Evolutionary conservation across 2,797 vertebrate genomes (phyloP), one percentile per base, ranked within the genome.

Genomic region (Apogon talboti): DNA sequence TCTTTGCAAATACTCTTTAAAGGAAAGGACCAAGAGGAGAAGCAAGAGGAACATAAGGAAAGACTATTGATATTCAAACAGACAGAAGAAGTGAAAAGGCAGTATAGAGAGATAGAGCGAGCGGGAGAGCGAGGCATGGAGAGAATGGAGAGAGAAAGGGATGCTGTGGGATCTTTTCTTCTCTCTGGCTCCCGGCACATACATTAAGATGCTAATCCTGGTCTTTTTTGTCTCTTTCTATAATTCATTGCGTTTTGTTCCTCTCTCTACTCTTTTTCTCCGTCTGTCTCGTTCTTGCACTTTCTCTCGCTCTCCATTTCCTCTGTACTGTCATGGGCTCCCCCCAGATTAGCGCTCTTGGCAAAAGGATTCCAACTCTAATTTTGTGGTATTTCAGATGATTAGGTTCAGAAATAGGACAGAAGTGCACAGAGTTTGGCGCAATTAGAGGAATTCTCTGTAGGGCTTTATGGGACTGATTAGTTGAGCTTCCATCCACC

Each of bases 191-290:
- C 83, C 79, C 67, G 83, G 87, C 89, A 89, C 87, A 86, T 82
- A 89, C 83, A 91, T 90, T 91, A 89, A 91, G 86, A 91, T 89
- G 85, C 90, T 92, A 92, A 93, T 92, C 89, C 91, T 79, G 70
- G 37, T 78, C 82, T 86, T 92, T 90, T 90, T 90, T 88, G 81
- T 89, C 88, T 85, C 80, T 89, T 88, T 91, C 85, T 91, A 90
- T 91, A 90, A 91, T 91, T 91, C 85, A 89, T 90, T 83, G 84
- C 86, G 74, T 91, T 91, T 90, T 89, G 83, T 88, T 84, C 85
- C 80, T 78, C 78, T 82, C 81, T 67, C 57, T 61, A 64, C 69
- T 87, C 66, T 69, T 74, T 55, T 48, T 66, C 69, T 56, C 51
- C 5, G 49, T 76, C 76, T 83, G 61, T 81, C 66, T 82, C 56